These are phyloP conservation scores for Cylindroiulus punctatus DNA, from an alignment of 2,888 invertebrate genomes.

Conservation along the genomic window DNA sequence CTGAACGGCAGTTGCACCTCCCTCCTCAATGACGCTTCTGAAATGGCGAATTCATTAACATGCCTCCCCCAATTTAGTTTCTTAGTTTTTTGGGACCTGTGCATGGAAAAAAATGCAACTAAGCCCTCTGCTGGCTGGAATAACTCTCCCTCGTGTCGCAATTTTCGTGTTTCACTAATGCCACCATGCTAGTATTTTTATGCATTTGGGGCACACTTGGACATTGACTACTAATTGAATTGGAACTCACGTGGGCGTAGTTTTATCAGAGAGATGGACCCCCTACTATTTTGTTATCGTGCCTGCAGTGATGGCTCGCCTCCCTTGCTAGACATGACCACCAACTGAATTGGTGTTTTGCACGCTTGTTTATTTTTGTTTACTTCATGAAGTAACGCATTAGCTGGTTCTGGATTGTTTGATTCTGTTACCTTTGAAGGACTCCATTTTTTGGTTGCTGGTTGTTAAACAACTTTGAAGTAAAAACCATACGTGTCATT, in stretches of 20 bases:
- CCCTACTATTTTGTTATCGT: slow-evolving; percentile 34
- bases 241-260: slow-evolving; percentile 3
- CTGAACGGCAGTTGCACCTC: background rate
- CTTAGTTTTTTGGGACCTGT: background rate
- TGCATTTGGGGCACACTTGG: background rate
- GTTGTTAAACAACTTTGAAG: too few species aligned
- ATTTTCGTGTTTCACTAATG: background rate
- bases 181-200: background rate
- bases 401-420: background rate
- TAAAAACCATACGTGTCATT: too few species aligned
- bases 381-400: background rate
- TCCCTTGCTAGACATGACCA: background rate
- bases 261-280: background rate
- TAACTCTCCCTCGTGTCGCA: background rate
- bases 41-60: slow-evolving; percentile 10
- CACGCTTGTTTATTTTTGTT: slow-evolving; percentile 9
- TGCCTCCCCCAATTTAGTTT: background rate
- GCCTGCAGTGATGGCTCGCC: slow-evolving; percentile 19
- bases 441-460: background rate
- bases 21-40: background rate
- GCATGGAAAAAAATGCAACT: background rate
- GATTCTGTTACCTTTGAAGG: too few species aligned
- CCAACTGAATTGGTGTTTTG: background rate
- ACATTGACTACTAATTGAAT: background rate
- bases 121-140: background rate